Conservation (phyloP, 2,797 vertebrate genomes). For the Babyrousa celebensis region DNA sequence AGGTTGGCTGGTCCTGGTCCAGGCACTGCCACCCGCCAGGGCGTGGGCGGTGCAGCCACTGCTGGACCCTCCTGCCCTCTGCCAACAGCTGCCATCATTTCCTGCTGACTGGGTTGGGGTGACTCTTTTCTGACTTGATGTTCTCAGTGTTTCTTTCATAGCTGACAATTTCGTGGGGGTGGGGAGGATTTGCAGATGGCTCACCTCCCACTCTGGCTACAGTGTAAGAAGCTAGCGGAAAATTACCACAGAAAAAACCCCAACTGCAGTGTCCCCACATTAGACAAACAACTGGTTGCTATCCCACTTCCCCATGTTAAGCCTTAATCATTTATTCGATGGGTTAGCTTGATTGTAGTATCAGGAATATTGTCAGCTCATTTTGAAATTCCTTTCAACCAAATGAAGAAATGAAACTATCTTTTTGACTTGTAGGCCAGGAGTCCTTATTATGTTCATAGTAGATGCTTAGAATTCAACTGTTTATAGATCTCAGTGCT, state of each 20-base stretch:
- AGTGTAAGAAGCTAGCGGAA: slow-evolving; percentile 67
- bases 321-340: background rate
- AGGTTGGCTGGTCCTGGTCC: background rate
- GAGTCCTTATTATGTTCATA: background rate
- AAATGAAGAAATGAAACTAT: background rate
- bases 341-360: background rate
- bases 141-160: slow-evolving; percentile 29
- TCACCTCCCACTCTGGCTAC: slow-evolving; percentile 26
- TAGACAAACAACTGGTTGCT: slow-evolving; percentile 26
- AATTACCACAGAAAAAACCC: slow-evolving; percentile 66
- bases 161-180: background rate
- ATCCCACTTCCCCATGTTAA: background rate
- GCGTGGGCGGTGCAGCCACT: background rate
- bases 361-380: background rate
- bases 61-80: background rate
- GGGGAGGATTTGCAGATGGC: slow-evolving; percentile 50
- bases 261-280: slow-evolving; percentile 23
- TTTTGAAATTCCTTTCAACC: background rate
- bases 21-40: background rate
- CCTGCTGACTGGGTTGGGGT: background rate
- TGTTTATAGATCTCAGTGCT: background rate
- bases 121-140: background rate
- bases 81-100: slow-evolving; percentile 58
- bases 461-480: background rate
- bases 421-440: background rate